Percentiles rank a stretch among this genome's conserved stretches.
Conservation (phyloP, 1,140 invertebrate genomes). For the Cataglyphis hispanica region DNA sequence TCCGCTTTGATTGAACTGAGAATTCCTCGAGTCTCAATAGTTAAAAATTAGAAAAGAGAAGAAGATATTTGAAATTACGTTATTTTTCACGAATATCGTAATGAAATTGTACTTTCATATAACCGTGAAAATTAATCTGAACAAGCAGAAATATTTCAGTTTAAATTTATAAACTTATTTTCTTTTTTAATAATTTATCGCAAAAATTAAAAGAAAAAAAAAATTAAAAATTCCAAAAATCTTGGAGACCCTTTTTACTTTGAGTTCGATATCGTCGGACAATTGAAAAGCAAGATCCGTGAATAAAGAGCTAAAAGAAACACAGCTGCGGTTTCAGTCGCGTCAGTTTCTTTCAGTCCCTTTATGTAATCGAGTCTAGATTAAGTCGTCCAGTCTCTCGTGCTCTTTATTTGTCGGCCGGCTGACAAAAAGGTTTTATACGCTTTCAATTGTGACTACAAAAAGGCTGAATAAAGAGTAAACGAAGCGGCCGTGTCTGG, state of each 20-base stretch:
- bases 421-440: slow-evolving; percentile 19
- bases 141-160: neutral
- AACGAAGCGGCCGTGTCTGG: neutral
- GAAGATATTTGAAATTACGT: neutral
- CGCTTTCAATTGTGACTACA: neutral
- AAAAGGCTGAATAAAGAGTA: slow-evolving; percentile 28
- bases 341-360: neutral
- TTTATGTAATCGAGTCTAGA: slow-evolving; percentile 4
- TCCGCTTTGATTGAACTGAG: neutral
- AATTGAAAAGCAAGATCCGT: neutral
- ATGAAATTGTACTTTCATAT: neutral
- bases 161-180: neutral
- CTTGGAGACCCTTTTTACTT: neutral
- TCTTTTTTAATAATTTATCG: neutral
- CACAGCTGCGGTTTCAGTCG: neutral
- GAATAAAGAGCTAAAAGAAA: neutral
- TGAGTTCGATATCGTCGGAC: neutral
- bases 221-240: neutral
- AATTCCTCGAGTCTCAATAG: neutral
- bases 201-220: neutral
- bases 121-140: neutral
- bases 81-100: neutral
- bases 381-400: neutral
- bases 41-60: neutral
- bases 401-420: neutral